phyloP scores from a whole-genome alignment of 2,113 vertebrate species.

The Mirounga angustirostris region DNA sequence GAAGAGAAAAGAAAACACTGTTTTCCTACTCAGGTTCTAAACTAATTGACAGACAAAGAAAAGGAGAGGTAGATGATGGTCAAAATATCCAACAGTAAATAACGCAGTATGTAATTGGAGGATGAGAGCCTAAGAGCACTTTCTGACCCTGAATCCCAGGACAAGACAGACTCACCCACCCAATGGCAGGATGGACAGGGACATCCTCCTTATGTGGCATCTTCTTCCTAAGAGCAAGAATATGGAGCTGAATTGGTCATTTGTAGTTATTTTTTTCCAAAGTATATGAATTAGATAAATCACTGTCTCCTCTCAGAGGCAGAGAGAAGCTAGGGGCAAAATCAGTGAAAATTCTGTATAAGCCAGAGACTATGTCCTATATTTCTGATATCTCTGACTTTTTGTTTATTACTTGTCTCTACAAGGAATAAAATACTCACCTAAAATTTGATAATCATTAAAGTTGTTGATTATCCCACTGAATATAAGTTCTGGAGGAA shows the following conservation, averaged over 20 bases:
- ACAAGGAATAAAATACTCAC: neutral
- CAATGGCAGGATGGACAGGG: accelerated
- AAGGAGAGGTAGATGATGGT: accelerated
- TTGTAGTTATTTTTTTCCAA: neutral
- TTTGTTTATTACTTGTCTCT: neutral
- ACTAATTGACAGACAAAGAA: neutral
- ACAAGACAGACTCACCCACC: neutral
- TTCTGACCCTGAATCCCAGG: neutral
- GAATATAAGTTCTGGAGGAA: neutral
- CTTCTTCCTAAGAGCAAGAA: neutral
- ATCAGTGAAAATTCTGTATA: neutral
- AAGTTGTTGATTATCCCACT: neutral
- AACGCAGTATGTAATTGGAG: neutral
- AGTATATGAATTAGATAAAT: neutral
- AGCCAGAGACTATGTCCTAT: neutral
- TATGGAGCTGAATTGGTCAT: neutral
- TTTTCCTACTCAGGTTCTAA: neutral
- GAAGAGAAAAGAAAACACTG: neutral
- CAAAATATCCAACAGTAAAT: neutral
- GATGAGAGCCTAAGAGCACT: neutral
- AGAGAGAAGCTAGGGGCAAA: neutral
- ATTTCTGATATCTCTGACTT: neutral
- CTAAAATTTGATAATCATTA: neutral
- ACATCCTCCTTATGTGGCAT: neutral
- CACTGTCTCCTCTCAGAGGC: neutral